These are phyloP conservation scores for Epinephelus coioides DNA, from an alignment of 2,797 vertebrate genomes.

Conservation along the genomic window DNA sequence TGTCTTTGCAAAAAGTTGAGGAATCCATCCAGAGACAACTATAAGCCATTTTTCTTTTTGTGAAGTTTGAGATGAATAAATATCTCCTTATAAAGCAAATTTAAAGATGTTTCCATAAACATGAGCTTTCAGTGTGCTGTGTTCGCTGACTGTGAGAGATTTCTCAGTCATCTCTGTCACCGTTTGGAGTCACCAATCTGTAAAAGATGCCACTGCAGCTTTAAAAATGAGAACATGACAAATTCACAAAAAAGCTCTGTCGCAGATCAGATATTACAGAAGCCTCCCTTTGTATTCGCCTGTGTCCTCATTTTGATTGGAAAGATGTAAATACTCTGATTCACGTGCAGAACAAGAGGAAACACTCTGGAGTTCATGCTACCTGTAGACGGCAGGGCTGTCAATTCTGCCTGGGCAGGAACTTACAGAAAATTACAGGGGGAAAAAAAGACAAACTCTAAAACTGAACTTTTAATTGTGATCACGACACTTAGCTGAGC, in stretches of 20 bases:
- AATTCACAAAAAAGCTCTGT: not conserved
- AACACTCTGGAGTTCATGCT: not conserved
- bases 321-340: constrained; percentile 11
- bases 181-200: not conserved
- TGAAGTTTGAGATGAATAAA: not conserved
- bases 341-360: constrained; percentile 5
- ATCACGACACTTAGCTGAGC: constrained; percentile 23
- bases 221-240: not conserved
- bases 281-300: not conserved
- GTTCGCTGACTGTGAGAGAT: not conserved
- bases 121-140: not conserved
- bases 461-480: constrained; percentile 30
- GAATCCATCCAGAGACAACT: not conserved
- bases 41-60: not conserved
- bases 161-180: not conserved
- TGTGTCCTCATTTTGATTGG: not conserved
- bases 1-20: too few relatives aligned
- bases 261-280: not conserved
- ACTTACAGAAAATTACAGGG: constrained; percentile 28
- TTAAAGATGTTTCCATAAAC: not conserved
- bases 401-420: constrained; percentile 16
- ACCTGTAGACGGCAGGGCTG: not conserved
- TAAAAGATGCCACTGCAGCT: not conserved
- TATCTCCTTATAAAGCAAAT: not conserved
- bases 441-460: constrained; percentile 13